Evolutionary conservation across 2,113 vertebrate species (phyloP).

Genomic region (Pheucticus melanocephalus): DNA sequence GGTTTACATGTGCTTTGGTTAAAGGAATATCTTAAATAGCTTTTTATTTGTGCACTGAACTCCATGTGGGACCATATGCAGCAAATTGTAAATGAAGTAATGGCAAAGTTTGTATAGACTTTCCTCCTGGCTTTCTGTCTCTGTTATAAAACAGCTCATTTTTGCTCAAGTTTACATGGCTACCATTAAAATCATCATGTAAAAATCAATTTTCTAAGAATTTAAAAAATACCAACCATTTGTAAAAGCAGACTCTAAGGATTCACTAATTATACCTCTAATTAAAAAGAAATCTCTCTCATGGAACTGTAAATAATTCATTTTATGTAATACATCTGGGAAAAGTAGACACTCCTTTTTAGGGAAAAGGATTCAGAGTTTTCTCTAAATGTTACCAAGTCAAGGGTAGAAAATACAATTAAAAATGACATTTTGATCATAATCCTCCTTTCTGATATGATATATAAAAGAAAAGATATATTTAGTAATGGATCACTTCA

Average conservation of each 20-base stretch:
- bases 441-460: not conserved
- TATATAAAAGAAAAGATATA: conserved; percentile 10
- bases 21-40: not conserved
- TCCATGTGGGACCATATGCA: not conserved
- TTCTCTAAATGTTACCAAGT: not conserved
- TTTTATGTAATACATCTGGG: not conserved
- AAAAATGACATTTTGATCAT: conserved; percentile 36
- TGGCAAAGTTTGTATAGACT: not conserved
- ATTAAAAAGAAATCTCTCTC: not conserved
- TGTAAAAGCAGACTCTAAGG: not conserved
- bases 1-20: not conserved
- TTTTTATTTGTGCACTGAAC: conserved; percentile 2
- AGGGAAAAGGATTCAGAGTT: not conserved
- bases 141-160: not conserved
- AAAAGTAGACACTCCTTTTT: not conserved
- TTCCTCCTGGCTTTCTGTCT: not conserved
- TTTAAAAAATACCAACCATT: not conserved
- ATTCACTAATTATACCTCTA: not conserved
- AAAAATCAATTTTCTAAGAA: not conserved
- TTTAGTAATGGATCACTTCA: conserved; percentile 32
- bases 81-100: not conserved
- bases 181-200: not conserved
- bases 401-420: conserved; percentile 7
- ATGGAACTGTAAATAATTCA: not conserved
- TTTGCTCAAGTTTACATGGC: not conserved